phyloP scores from a whole-genome alignment of 2,888 invertebrate genomes.

The Drosophila anceps region DNA sequence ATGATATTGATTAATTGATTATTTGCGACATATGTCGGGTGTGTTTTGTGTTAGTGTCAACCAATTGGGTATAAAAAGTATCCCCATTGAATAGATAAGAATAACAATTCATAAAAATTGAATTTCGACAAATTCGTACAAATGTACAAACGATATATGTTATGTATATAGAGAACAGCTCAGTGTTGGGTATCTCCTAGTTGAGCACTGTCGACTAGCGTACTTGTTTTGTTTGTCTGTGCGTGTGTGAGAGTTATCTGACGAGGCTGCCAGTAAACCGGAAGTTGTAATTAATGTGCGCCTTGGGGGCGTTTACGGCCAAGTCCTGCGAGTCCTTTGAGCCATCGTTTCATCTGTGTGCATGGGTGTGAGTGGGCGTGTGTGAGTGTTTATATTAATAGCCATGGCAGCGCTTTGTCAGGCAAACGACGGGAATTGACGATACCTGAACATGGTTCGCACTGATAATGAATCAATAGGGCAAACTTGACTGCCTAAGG shows the following conservation, averaged over 20 bases:
- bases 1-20: not conserved
- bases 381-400: conserved; percentile 36
- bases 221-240: not conserved
- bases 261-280: conserved; percentile 54
- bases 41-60: not conserved
- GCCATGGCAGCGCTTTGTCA: conserved; percentile 49
- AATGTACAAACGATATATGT: too few relatives aligned
- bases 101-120: too few relatives aligned
- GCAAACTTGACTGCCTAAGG: conserved; percentile 38
- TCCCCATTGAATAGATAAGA: too few relatives aligned
- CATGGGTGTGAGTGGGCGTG: conserved; percentile 10
- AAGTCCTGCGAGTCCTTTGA: conserved; percentile 48
- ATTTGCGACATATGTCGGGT: not conserved
- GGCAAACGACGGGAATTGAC: conserved; percentile 37
- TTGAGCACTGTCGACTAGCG: not conserved
- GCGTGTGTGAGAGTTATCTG: conserved; percentile 37
- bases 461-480: conserved; percentile 53
- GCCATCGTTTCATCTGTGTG: conserved; percentile 7
- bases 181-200: not conserved
- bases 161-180: not conserved
- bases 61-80: too few relatives aligned
- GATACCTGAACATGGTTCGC: conserved; percentile 40
- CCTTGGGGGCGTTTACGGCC: conserved; percentile 73
- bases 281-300: conserved; percentile 79
- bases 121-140: too few relatives aligned